Percentiles rank a stretch among this genome's conserved stretches.
Conservation (phyloP, 2,113 vertebrate genomes). For the Elgaria multicarinata region DNA sequence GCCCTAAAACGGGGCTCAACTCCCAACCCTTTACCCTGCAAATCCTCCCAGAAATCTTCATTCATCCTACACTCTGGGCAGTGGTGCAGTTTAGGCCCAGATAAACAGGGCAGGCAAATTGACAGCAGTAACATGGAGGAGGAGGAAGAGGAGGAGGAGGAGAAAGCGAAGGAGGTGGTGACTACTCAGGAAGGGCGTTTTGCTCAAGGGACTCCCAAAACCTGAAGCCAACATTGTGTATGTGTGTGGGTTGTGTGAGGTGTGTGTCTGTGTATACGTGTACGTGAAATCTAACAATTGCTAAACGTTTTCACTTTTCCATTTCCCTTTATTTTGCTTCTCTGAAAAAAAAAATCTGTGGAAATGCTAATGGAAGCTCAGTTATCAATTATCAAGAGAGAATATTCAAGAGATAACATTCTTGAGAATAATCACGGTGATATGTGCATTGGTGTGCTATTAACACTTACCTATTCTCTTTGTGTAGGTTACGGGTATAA, state of each 20-base stretch:
- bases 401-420: not conserved
- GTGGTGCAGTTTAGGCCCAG: not conserved
- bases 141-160: no score
- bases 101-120: not conserved
- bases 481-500: constrained; percentile 88
- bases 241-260: not conserved
- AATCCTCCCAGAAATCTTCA: not conserved
- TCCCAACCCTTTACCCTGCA: not conserved
- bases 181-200: not conserved
- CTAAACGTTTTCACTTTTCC: not conserved
- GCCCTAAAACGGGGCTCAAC: no score
- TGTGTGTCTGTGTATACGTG: no score
- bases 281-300: not conserved
- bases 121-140: not conserved
- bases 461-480: constrained; percentile 1
- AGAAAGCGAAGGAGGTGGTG: no score
- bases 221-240: not conserved
- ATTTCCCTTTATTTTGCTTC: not conserved
- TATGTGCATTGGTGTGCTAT: not conserved
- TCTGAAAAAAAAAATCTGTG: not conserved
- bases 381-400: not conserved
- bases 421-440: no score
- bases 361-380: not conserved
- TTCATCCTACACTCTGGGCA: not conserved
- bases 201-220: not conserved